phyloP scores from a whole-genome alignment of 2,113 vertebrate genomes.

The Apeltes quadracus region DNA sequence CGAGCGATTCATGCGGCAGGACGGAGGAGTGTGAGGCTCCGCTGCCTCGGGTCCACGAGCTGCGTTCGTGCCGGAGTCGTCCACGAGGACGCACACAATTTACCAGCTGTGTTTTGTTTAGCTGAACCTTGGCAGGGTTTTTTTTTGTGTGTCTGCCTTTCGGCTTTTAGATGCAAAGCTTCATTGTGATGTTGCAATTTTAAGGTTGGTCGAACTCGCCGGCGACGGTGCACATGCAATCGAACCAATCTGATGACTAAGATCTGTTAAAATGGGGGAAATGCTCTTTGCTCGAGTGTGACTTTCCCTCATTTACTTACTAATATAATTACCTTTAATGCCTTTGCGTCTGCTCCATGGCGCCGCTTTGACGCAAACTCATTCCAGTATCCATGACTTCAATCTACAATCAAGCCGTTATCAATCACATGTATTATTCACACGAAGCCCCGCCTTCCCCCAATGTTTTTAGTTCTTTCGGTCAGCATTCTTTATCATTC shows the following conservation, averaged over 20 bases:
- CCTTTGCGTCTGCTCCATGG: slow-evolving; percentile 10
- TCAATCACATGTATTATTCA: slow-evolving; percentile 61
- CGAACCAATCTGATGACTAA: slow-evolving; percentile 40
- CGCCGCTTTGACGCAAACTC: slow-evolving; percentile 38
- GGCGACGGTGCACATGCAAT: neutral
- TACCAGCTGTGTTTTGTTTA: slow-evolving; percentile 26
- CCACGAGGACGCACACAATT: slow-evolving; percentile 5
- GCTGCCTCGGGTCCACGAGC: slow-evolving; percentile 23
- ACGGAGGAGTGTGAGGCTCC: slow-evolving; percentile 32
- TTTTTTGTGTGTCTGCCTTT: neutral
- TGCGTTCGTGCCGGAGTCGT: slow-evolving; percentile 24
- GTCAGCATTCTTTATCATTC: slow-evolving; percentile 27
- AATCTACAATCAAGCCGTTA: slow-evolving; percentile 53
- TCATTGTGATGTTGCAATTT: slow-evolving; percentile 29
- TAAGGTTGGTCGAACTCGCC: slow-evolving; percentile 22
- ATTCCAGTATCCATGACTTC: slow-evolving; percentile 33
- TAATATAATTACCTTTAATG: slow-evolving; percentile 42
- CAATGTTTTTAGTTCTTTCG: neutral
- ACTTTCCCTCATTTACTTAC: slow-evolving; percentile 19
- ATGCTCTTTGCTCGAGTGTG: slow-evolving; percentile 5
- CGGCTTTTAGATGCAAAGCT: slow-evolving; percentile 7
- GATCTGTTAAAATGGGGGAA: slow-evolving; percentile 9
- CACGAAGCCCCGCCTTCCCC: neutral
- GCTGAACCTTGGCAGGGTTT: slow-evolving; percentile 16
- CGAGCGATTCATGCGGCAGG: slow-evolving; percentile 48